Conservation (phyloP, 2,888 invertebrate genomes). For the Ichneumoninae sp. region DNA sequence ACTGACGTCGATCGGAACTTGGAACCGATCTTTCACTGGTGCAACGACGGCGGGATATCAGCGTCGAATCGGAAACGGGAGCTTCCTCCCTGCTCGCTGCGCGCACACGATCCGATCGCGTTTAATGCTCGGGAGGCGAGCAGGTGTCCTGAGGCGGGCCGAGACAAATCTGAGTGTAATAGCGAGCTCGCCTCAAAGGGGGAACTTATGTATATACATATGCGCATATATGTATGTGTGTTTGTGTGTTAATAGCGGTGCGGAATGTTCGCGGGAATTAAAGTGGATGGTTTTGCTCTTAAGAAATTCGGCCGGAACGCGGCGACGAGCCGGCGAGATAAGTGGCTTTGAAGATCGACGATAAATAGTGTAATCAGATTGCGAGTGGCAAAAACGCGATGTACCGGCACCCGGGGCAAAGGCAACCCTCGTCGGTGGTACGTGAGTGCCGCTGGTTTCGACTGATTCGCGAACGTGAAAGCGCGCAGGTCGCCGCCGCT, state of each 20-base stretch:
- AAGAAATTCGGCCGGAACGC: not conserved
- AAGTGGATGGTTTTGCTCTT: not conserved
- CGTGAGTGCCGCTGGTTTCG: constrained; percentile 74
- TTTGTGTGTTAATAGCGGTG: not conserved
- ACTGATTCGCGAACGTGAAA: constrained; percentile 73
- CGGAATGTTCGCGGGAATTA: constrained; percentile 20
- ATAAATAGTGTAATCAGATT: constrained; percentile 59
- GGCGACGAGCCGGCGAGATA: constrained; percentile 15
- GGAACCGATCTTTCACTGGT: not conserved
- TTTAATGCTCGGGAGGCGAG: constrained; percentile 1
- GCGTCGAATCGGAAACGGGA: not conserved
- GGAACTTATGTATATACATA: not conserved
- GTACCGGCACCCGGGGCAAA: constrained; percentile 38
- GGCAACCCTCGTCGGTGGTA: constrained; percentile 63
- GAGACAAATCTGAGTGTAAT: not conserved
- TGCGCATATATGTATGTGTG: not conserved
- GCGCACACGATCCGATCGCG: not conserved
- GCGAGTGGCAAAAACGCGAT: constrained; percentile 49
- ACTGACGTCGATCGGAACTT: not conserved
- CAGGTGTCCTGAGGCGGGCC: not conserved
- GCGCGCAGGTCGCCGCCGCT: constrained; percentile 73
- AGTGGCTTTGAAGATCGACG: constrained; percentile 29
- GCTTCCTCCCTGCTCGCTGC: not conserved
- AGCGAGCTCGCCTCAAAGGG: not conserved
- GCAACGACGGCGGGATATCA: not conserved